Base-by-base conservation (phyloP, 2,797 vertebrate species). In the Todus mexicanus region DNA sequence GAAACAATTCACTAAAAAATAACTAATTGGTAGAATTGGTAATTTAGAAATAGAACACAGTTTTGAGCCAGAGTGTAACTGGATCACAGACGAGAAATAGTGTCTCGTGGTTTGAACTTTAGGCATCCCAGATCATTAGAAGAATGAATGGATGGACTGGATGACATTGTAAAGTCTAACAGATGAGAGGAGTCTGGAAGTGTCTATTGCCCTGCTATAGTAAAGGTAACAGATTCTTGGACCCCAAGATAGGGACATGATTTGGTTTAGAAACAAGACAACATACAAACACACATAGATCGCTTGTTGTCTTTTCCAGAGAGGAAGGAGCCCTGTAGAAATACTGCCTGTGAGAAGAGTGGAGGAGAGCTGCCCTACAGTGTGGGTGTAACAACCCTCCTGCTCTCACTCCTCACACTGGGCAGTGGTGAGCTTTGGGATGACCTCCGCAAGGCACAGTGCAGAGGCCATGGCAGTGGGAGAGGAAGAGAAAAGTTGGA, bases 381-480 rank as follows among this genome's bases (percentile, higher is more conserved):
- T 0, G 1, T 37, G 47, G 26, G 2, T 2, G 1, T 26, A 15
- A 11, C 29, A 16, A 12, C n/a, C 4, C 10, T 21, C 64, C 47
- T 83, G 38, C 38, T 78, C 15, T 21, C 16, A 1, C 15, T 33
- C 40, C 35, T 60, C n/a, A 10, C 12, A 20, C 29, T 11, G 43
- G 29, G 9, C n/a, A 38, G 15, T 18, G 15, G 22, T 43, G 26
- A 73, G 22, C 11, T 68, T 50, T 57, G 29, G 16, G 35, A 23
- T 38, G 63, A 12, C 35, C 27, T 84, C 43, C 40, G 11, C 20
- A 59, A 72, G 20, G 16, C 15, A 26, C 11, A 4, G 18, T 25
- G 51, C 20, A 40, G 54, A 61, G 23, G 15, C 33, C 2, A 0
- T 26, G 38, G 16, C 3, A 5, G 15, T 40, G 18, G 31, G 23